Percentiles rank a stretch among this genome's conserved stretches.
phyloP scores from a whole-genome alignment of 1,140 invertebrate genomes.

The Copidosoma floridanum region DNA sequence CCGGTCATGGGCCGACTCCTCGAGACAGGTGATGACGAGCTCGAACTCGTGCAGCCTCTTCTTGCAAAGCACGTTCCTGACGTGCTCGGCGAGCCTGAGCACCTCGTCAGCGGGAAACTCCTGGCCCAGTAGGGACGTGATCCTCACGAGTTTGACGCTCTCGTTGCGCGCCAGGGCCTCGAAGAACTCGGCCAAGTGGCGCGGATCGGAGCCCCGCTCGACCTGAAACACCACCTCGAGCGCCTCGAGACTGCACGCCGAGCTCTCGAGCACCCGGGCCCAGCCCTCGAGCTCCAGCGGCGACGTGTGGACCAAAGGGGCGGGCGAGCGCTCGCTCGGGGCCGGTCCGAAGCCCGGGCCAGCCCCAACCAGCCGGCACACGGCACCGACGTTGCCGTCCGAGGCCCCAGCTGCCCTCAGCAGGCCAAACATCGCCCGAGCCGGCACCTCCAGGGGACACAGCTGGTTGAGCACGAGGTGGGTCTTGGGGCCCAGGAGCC shows the following conservation, averaged over 20 bases:
- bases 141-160: conserved; percentile 52
- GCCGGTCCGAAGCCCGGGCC: conserved; percentile 43
- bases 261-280: conserved; percentile 51
- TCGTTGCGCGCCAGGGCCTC: conserved; percentile 52
- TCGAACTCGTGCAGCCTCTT: conserved; percentile 56
- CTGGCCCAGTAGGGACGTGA: conserved; percentile 56
- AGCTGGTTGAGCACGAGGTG: conserved; percentile 55
- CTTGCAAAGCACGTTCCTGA: conserved; percentile 53
- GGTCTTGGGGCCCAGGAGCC: conserved; percentile 54
- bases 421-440: conserved; percentile 55
- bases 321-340: conserved; percentile 42
- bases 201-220: conserved; percentile 50
- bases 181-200: conserved; percentile 51
- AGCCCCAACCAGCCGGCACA: conserved; percentile 53
- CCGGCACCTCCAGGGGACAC: conserved; percentile 55
- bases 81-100: conserved; percentile 49
- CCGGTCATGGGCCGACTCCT: conserved; percentile 56
- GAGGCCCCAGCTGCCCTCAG: conserved; percentile 56
- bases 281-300: conserved; percentile 55
- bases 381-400: conserved; percentile 55
- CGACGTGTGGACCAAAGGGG: conserved; percentile 51
- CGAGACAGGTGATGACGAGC: conserved; percentile 56
- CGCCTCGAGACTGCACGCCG: conserved; percentile 53
- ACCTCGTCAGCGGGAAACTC: conserved; percentile 54
- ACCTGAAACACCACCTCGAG: conserved; percentile 56